These are phyloP conservation scores for Lasioglossum figueresi DNA, from an alignment of 2,888 invertebrate genomes.

Conservation along the genomic window DNA sequence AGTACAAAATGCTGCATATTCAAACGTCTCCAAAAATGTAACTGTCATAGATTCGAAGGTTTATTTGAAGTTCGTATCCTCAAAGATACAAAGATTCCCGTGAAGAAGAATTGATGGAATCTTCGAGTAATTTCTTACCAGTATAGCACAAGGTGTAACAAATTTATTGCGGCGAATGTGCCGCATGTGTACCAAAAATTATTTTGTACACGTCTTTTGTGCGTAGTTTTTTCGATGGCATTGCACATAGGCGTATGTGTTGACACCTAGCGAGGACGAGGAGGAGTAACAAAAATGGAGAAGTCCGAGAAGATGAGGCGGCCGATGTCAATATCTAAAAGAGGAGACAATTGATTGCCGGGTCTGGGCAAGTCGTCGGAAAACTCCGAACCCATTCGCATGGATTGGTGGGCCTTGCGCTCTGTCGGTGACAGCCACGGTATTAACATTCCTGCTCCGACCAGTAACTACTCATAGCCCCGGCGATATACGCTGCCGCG, in stretches of 20 bases:
- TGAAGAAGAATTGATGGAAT: no score
- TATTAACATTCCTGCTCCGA: slow-evolving; percentile 76
- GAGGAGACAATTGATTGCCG: slow-evolving; percentile 50
- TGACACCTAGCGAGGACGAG: not conserved
- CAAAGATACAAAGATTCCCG: no score
- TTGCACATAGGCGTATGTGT: not conserved
- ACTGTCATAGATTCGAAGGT: not conserved
- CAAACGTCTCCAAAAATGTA: not conserved
- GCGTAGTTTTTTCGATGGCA: not conserved
- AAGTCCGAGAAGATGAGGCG: not conserved
- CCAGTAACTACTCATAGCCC: slow-evolving; percentile 71
- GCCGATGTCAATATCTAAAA: not conserved
- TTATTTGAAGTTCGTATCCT: no score
- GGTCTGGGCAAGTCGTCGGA: slow-evolving; percentile 49
- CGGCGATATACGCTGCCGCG: slow-evolving; percentile 52
- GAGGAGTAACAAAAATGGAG: not conserved
- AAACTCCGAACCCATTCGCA: slow-evolving; percentile 64
- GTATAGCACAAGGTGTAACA: no score
- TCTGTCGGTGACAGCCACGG: slow-evolving; percentile 75
- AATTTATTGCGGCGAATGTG: no score
- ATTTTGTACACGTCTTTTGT: not conserved
- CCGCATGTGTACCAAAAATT: no score
- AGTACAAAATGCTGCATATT: not conserved
- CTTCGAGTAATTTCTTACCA: no score
- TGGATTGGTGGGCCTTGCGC: slow-evolving; percentile 67